Conservation (phyloP, 2,113 vertebrate genomes). For the Calyptomena viridis region DNA sequence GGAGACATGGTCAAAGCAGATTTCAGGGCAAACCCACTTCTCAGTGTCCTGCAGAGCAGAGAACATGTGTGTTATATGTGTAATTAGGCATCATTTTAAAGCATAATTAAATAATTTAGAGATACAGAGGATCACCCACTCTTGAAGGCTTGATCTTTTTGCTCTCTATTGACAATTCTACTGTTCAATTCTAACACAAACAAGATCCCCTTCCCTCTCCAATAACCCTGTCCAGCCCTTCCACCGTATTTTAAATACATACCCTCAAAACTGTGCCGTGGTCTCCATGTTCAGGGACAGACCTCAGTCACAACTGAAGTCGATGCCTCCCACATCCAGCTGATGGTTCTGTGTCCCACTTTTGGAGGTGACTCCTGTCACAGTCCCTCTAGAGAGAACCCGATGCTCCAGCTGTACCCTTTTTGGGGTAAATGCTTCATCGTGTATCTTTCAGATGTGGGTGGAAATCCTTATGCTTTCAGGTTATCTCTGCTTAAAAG, state of each 20-base stretch:
- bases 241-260: not conserved
- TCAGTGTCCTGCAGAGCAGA: not conserved
- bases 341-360: not conserved
- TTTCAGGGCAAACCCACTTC: not conserved
- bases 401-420: not conserved
- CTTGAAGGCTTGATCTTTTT: not conserved
- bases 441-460: not conserved
- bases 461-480: not conserved
- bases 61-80: not conserved
- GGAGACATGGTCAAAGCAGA: constrained; percentile 70
- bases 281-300: not conserved
- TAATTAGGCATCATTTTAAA: not conserved
- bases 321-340: not conserved
- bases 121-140: not conserved
- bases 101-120: not conserved
- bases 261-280: not conserved
- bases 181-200: not conserved
- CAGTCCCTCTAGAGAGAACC: not conserved
- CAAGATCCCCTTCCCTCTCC: not conserved
- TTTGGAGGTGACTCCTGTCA: not conserved
- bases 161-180: not conserved
- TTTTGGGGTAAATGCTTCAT: not conserved
- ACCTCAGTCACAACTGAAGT: not conserved
- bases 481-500: constrained; percentile 16
- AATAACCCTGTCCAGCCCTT: not conserved